phyloP scores from a whole-genome alignment of 1,140 invertebrate genomes.

The Lepidostoma basale region DNA sequence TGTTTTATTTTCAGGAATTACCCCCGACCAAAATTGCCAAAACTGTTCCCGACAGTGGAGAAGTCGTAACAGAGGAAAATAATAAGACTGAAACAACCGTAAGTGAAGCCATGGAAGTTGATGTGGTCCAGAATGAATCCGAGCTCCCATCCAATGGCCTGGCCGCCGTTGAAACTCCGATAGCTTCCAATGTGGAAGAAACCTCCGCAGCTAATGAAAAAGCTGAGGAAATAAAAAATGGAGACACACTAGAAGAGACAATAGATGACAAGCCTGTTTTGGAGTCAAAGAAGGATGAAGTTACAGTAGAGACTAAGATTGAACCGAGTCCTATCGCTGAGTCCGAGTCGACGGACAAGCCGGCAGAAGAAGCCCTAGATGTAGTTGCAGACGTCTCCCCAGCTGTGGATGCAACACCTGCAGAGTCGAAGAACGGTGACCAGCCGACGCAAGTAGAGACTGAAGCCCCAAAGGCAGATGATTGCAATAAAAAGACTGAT shows the following conservation, averaged over 20 bases:
- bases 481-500: slow-evolving; percentile 39
- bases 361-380: background rate
- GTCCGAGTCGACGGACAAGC: background rate
- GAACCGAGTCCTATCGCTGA: background rate
- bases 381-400: background rate
- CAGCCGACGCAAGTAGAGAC: slow-evolving; percentile 8
- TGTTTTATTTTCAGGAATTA: slow-evolving; percentile 28
- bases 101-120: slow-evolving; percentile 27
- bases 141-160: background rate
- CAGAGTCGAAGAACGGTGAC: background rate
- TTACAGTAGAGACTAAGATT: no score
- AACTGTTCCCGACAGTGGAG: slow-evolving; percentile 9
- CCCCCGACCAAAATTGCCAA: slow-evolving; percentile 40
- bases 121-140: slow-evolving; percentile 10
- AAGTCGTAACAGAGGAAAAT: background rate
- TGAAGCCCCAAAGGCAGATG: slow-evolving; percentile 19
- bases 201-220: background rate
- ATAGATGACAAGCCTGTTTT: background rate
- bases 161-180: background rate
- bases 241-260: background rate
- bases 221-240: background rate
- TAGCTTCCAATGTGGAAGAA: background rate
- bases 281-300: background rate
- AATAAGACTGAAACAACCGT: background rate
- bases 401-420: background rate